phyloP scores from a whole-genome alignment of 2,113 vertebrate genomes.

The Falco punctatus region DNA sequence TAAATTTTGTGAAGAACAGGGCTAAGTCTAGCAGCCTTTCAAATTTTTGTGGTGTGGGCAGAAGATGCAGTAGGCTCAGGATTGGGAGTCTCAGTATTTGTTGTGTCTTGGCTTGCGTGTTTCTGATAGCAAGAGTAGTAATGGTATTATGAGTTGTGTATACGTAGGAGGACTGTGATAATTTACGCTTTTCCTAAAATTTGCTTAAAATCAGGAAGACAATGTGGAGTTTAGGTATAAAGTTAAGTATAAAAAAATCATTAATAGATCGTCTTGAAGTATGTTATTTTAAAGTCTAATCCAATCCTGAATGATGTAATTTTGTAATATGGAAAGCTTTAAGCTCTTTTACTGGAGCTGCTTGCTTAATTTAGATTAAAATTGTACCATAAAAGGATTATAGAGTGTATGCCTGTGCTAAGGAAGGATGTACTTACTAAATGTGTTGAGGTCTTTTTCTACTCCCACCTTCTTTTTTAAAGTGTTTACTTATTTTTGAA shows the following conservation, averaged over 20 bases:
- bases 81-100: not conserved
- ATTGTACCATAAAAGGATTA: slow-evolving; percentile 32
- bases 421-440: slow-evolving; percentile 2
- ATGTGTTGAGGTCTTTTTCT: slow-evolving; percentile 8
- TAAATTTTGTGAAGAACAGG: not conserved
- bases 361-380: slow-evolving; percentile 42
- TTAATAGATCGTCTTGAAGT: not conserved
- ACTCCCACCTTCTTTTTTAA: not conserved
- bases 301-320: not conserved
- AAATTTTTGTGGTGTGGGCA: not conserved
- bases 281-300: not conserved
- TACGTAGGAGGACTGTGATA: not conserved
- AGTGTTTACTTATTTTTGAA: not conserved
- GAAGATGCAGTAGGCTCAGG: not conserved
- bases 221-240: not conserved
- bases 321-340: not conserved
- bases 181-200: not conserved
- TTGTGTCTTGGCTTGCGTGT: not conserved
- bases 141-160: not conserved
- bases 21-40: not conserved
- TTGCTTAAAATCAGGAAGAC: not conserved
- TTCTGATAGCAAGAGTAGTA: not conserved
- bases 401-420: not conserved
- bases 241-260: not conserved
- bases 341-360: slow-evolving; percentile 4